These are phyloP conservation scores for Nestor notabilis DNA, from an alignment of 2,113 vertebrate genomes.

Conservation along the genomic window DNA sequence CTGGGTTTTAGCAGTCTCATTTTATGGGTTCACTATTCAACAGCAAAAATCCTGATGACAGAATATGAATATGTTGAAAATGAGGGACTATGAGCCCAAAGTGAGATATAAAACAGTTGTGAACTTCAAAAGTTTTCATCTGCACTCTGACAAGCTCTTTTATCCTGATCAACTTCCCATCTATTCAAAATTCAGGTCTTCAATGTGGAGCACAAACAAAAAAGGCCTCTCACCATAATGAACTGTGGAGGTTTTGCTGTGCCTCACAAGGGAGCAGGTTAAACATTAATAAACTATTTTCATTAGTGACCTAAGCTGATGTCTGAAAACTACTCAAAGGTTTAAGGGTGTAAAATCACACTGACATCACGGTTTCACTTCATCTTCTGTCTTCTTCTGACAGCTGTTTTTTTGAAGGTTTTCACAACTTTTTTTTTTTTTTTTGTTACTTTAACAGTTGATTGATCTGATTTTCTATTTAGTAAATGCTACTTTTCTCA, in stretches of 20 bases:
- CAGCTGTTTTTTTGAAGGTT: not conserved
- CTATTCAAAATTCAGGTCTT: not conserved
- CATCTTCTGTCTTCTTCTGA: not conserved
- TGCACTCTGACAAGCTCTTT: not conserved
- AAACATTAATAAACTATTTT: constrained; percentile 1
- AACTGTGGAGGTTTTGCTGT: not conserved
- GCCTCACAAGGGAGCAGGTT: not conserved
- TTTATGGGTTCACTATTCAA: not conserved
- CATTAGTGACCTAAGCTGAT: not conserved
- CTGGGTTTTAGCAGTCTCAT: not conserved
- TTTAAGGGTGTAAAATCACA: not conserved
- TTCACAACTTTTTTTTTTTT: not conserved
- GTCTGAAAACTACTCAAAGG: not conserved
- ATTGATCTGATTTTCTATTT: not conserved
- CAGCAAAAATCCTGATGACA: not conserved
- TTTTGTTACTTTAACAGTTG: not conserved
- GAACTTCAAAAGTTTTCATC: not conserved
- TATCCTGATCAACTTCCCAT: not conserved
- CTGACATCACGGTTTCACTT: not conserved
- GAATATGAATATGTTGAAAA: not conserved
- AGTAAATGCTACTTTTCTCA: not conserved
- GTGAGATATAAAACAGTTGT: not conserved
- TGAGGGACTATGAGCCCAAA: not conserved
- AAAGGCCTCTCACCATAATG: not conserved
- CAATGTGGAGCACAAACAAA: not conserved